phyloP scores from a whole-genome alignment of 2,797 vertebrate genomes.

The Platalea minor region DNA sequence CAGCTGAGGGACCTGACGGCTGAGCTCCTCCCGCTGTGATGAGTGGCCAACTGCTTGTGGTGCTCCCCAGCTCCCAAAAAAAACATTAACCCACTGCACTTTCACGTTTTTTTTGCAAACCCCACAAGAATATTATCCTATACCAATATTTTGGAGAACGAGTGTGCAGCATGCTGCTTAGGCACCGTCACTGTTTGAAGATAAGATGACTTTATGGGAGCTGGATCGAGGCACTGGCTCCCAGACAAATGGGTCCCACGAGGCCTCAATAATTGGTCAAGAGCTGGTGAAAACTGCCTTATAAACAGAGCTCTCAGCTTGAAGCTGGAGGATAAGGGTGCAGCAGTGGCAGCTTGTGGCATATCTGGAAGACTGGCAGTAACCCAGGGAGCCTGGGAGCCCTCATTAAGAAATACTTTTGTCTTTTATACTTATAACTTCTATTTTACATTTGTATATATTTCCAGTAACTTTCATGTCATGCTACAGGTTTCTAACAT shows the following conservation, averaged over 20 bases:
- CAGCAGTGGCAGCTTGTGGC: background rate
- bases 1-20: too few species aligned
- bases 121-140: background rate
- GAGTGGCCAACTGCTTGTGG: background rate
- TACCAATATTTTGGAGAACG: accelerated
- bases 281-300: background rate
- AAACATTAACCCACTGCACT: accelerated
- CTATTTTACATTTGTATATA: background rate
- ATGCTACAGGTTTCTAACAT: background rate
- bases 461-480: background rate
- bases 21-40: background rate
- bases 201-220: background rate
- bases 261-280: background rate
- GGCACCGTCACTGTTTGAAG: accelerated
- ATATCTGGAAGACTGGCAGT: background rate
- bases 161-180: background rate
- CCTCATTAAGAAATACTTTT: background rate
- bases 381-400: background rate
- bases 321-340: background rate
- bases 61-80: background rate
- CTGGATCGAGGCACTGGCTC: background rate
- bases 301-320: background rate
- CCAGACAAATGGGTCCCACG: background rate
- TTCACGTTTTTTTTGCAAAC: background rate
- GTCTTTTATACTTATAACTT: background rate